Base-by-base conservation (phyloP, 2,113 vertebrate species). In the Trogon surrucura region DNA sequence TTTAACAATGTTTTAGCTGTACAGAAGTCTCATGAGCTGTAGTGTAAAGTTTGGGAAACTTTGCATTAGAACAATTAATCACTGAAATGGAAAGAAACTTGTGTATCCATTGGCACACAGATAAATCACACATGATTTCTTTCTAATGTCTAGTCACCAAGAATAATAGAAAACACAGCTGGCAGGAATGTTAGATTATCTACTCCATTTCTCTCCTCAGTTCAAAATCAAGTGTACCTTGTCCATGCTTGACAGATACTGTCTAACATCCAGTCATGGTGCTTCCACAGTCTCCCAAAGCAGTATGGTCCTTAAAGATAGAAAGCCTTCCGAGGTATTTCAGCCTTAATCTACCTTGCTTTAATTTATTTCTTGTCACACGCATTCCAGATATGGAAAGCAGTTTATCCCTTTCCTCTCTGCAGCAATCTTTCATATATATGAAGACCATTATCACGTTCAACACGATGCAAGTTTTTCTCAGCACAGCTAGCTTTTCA, bases 41-140 rank as follows among this genome's bases (percentile, higher is more conserved):
- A 48, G 13, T 38, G 58, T 22, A 90, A 94, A 94, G 56, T 96
- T 96, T 88, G 53, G n/a, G 74, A 47, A 96, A 74, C n/a, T 80
- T 82, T 82, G 15, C 36, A 18, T 88, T 89, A 70, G 54, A 93
- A 61, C 81, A 93, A 92, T 97, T 93, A 94, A 93, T 97, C 93
- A 95, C 81, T 60, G 79, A 85, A 94, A 89, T 48, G 22, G 89
- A 85, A 86, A 80, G 80, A 82, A 95, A 72, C 45, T 75, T 62
- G 54, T 23, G 45, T 54, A 89, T 89, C 73, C 78, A 80, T 80
- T 77, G 87, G 36, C 78, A 93, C 71, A 72, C 16, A 96, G 72
- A 96, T 96, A 88, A 96, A 96, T 96, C 94, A 95, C 72, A 85
- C 51, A 74, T 86, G 67, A 93, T 80, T 94, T 89, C 88, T 94